phyloP scores from a whole-genome alignment of 2,113 vertebrate species.

The Nyctibius bracteatus region DNA sequence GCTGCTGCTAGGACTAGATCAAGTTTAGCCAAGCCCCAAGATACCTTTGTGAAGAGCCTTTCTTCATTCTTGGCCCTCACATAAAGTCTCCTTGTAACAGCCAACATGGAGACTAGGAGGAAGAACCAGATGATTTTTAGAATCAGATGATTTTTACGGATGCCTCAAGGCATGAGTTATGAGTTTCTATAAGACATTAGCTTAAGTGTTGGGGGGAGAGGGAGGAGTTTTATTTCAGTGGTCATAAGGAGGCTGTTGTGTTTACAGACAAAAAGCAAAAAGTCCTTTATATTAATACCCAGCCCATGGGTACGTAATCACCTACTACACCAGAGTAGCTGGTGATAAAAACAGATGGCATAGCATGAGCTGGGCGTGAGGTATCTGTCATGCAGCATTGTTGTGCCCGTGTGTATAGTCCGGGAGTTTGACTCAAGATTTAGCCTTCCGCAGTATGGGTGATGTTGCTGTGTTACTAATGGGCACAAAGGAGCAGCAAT shows the following conservation, averaged over 20 bases:
- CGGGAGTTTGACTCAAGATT: neutral
- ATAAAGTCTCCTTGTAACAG: neutral
- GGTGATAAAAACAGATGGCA: neutral
- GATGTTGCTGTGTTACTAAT: neutral
- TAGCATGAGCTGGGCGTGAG: neutral
- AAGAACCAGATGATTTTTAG: neutral
- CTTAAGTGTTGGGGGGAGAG: neutral
- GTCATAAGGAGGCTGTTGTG: neutral
- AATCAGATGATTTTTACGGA: neutral
- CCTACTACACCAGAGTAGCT: neutral
- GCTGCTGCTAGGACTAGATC: neutral
- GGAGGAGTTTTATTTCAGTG: neutral
- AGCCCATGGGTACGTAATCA: neutral
- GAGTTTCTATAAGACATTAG: neutral
- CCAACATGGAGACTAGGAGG: neutral
- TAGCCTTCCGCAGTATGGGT: neutral
- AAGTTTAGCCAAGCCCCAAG: neutral
- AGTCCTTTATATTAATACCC: neutral
- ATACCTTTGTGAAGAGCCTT: neutral
- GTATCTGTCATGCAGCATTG: rapidly evolving
- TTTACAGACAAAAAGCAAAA: neutral
- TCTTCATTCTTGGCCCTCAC: neutral
- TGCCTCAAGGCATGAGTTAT: neutral
- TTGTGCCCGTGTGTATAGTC: neutral
- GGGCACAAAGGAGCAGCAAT: neutral